These are phyloP conservation scores for Maniola hyperantus DNA, from an alignment of 2,888 invertebrate species.

Conservation along the genomic window DNA sequence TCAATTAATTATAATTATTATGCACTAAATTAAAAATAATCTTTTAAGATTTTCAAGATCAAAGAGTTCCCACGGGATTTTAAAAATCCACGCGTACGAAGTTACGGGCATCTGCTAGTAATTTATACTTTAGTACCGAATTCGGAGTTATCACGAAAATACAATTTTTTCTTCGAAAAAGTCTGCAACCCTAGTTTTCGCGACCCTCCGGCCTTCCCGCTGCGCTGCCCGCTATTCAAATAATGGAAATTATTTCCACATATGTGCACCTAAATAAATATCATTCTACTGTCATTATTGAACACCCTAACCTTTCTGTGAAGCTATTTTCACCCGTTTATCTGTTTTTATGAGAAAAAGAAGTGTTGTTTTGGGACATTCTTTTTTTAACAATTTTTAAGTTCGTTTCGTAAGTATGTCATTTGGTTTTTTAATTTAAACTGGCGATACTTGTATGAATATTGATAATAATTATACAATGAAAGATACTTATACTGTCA, in stretches of 20 bases:
- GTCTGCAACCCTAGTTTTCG: slow-evolving; percentile 44
- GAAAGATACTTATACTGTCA: slow-evolving; percentile 13
- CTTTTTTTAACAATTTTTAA: slow-evolving; percentile 1
- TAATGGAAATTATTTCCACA: slow-evolving; percentile 82
- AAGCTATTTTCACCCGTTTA: slow-evolving; percentile 73
- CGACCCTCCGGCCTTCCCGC: slow-evolving; percentile 65
- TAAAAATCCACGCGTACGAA: too few relatives aligned
- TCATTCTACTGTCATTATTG: slow-evolving; percentile 76
- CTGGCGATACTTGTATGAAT: slow-evolving; percentile 2
- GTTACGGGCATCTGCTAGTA: too few relatives aligned
- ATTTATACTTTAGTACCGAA: too few relatives aligned
- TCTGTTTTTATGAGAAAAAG: slow-evolving; percentile 60
- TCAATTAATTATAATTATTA: too few relatives aligned
- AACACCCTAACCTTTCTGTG: slow-evolving; percentile 64
- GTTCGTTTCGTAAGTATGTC: background rate
- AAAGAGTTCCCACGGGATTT: too few relatives aligned
- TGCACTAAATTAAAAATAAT: too few relatives aligned
- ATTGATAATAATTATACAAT: background rate
- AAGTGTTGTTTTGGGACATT: slow-evolving; percentile 20
- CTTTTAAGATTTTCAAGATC: too few relatives aligned
- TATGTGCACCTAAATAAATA: slow-evolving; percentile 82
- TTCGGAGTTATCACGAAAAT: too few relatives aligned
- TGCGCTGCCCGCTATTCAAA: slow-evolving; percentile 72
- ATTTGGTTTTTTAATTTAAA: background rate
- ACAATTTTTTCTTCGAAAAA: background rate